Evolutionary conservation across 2,888 invertebrate genomes (phyloP).

Genomic region (Aphodius sticticus): DNA sequence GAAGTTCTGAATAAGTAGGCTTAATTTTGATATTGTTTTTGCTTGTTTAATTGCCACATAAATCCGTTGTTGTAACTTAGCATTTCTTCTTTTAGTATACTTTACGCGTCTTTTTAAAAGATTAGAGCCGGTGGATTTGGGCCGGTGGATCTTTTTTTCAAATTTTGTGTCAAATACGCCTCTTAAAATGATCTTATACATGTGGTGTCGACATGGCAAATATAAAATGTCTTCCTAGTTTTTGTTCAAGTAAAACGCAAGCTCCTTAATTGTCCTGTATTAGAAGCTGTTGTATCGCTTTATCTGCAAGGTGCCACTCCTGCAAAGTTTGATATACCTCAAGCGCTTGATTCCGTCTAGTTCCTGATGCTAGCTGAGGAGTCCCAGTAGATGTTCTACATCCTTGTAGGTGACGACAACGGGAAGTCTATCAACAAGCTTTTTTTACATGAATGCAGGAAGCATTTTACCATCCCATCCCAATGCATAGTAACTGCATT

Average conservation of each 20-base stretch:
- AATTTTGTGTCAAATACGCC: slow-evolving; percentile 43
- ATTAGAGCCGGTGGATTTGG: too few relatives aligned
- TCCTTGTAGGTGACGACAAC: background rate
- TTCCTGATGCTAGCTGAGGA: slow-evolving; percentile 4
- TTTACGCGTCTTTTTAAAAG: too few relatives aligned
- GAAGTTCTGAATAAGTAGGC: too few relatives aligned
- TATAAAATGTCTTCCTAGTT: slow-evolving; percentile 42
- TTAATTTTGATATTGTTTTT: slow-evolving; percentile 28
- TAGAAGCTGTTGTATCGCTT: slow-evolving; percentile 46
- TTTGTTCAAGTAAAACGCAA: slow-evolving; percentile 45
- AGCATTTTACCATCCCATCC: background rate
- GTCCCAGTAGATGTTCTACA: background rate
- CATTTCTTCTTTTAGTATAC: too few relatives aligned
- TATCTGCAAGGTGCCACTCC: background rate
- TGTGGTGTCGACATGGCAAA: slow-evolving; percentile 47
- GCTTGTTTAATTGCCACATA: too few relatives aligned
- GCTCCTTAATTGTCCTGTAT: slow-evolving; percentile 44
- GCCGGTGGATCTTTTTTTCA: slow-evolving; percentile 35
- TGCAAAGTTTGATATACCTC: background rate
- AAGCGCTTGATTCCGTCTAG: background rate
- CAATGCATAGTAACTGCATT: background rate
- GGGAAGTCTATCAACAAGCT: background rate
- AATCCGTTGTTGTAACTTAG: too few relatives aligned
- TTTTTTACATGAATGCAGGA: background rate
- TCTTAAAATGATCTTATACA: slow-evolving; percentile 45